phyloP scores from a whole-genome alignment of 2,888 invertebrate species.

The Pecten maximus region DNA sequence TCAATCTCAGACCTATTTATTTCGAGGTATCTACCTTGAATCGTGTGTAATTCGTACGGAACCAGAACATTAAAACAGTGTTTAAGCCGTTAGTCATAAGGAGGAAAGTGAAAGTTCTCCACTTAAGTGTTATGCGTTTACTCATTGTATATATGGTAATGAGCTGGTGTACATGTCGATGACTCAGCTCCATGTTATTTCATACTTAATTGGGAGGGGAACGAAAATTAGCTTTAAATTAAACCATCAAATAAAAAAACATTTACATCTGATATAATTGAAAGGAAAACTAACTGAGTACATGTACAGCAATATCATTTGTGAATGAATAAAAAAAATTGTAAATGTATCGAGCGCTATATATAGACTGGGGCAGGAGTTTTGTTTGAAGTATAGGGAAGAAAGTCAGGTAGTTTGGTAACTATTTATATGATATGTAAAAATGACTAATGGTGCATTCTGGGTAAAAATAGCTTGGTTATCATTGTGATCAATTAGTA shows the following conservation, averaged over 20 bases:
- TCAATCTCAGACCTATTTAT: background rate
- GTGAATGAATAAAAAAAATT: background rate
- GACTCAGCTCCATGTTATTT: background rate
- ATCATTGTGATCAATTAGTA: no score
- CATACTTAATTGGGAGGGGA: constrained; percentile 35
- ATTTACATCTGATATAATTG: background rate
- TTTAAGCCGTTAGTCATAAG: background rate
- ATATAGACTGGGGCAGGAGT: background rate
- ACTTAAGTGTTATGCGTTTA: background rate
- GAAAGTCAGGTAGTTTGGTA: background rate
- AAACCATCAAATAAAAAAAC: background rate
- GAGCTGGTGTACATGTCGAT: background rate
- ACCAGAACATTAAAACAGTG: background rate
- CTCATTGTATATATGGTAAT: constrained; percentile 2
- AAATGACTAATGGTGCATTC: background rate
- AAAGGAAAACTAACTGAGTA: background rate
- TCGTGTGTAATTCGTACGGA: background rate
- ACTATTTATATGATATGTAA: background rate
- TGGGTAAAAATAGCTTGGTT: background rate
- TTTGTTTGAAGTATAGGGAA: background rate
- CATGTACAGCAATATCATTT: background rate
- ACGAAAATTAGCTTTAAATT: background rate
- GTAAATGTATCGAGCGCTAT: background rate
- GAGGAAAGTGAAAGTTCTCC: background rate
- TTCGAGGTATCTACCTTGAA: background rate